phyloP scores from a whole-genome alignment of 1,140 invertebrate species.

The Trinorchestia longiramus region DNA sequence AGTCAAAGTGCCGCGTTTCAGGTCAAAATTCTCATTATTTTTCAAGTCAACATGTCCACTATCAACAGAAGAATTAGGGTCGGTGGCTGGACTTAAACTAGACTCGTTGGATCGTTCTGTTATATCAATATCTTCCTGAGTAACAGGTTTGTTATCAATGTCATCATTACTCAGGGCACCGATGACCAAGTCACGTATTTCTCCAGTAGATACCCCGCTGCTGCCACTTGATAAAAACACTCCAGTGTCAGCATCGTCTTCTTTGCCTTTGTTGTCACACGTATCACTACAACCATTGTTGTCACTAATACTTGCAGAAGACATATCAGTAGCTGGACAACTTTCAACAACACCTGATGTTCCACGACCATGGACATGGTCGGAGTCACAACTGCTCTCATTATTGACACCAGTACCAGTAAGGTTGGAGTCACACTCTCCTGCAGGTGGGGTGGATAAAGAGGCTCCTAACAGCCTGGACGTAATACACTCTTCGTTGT shows the following conservation, averaged over 20 bases:
- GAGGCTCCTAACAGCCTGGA: not conserved
- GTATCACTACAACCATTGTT: not conserved
- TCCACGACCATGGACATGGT: not conserved
- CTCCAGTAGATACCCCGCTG: not conserved
- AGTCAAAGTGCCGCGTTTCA: not conserved
- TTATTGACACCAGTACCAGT: no score
- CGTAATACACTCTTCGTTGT: not conserved
- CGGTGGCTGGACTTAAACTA: not conserved
- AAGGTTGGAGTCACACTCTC: not conserved
- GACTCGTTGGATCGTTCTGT: not conserved
- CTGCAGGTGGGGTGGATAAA: not conserved
- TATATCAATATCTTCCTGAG: not conserved
- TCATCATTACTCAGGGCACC: not conserved
- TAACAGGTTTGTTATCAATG: not conserved
- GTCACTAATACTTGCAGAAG: not conserved
- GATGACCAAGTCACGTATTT: not conserved
- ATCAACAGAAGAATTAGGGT: not conserved
- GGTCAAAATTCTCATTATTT: not conserved
- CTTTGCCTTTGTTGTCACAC: not conserved
- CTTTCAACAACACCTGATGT: not conserved
- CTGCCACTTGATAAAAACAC: constrained; percentile 29
- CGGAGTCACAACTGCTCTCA: not conserved
- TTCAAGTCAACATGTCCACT: not conserved
- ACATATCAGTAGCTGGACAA: not conserved
- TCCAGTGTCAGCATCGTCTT: constrained; percentile 22